Evolutionary conservation across 2,888 invertebrate species (phyloP), one percentile per base, ranked within the genome.

Genomic region (Heliconius sara): DNA sequence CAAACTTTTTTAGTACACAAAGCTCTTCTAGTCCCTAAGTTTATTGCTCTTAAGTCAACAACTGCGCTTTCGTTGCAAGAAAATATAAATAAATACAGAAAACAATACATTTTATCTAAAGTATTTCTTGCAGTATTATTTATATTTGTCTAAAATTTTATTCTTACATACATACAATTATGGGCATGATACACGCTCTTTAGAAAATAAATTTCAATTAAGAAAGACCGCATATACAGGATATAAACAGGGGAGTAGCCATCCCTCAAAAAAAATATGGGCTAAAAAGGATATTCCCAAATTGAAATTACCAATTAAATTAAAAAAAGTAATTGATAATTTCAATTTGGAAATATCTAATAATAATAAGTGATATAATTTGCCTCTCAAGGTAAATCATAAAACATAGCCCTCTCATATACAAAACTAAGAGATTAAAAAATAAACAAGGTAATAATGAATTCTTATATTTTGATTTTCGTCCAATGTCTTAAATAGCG

Each of bases 41-140:
- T 67, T 67, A 67, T 39, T 67, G 67, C 67, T 39, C n/a, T 13
- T n/a, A 68, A 39, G 67, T 68, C 67, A 68, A 68, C 67, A 68
- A 39, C 39, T 68, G 67, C 67, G 39, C 67, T 68, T 68, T 68
- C n/a, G 22, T 22, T 9, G 57, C 57, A 22, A 57, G 22, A 57
- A 57, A 67, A 34, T 34, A 34, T 67, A 13, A 67, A 67, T 34
- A 68, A 68, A 68, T 13, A 68, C n/a, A n/a, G n/a, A 68, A 39
- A n/a, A 68, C 39, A 68, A 68, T 68, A 68, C 34, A 34, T 34
- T 67, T 67, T n/a, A 25, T 22, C n/a, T 63, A 25, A 25, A 63
- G 10, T n/a, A 25, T n/a, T 22, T 57, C 22, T 57, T 25, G 12
- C n/a, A 12, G 25, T 25, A 25, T 3, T 12, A 10, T 63, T 25